phyloP scores from a whole-genome alignment of 2,888 invertebrate species.

The Dione vanillae region DNA sequence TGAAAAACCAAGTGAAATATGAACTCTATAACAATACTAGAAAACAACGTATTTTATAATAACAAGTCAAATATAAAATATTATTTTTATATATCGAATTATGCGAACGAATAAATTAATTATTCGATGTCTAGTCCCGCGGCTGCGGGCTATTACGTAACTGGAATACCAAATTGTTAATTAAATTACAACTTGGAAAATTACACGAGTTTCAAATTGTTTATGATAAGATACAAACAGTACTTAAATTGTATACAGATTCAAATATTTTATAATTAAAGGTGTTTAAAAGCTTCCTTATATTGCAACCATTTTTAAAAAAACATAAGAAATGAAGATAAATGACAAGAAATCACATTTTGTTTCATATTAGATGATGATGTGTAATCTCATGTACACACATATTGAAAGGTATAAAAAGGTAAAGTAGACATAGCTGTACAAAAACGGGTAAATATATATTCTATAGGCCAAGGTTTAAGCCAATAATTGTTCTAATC shows the following conservation, averaged over 20 bases:
- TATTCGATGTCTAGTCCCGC: constrained; percentile 33
- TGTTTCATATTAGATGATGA: no score
- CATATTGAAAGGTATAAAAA: no score
- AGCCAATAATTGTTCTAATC: no score
- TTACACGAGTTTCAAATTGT: constrained; percentile 29
- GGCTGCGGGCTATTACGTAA: constrained; percentile 36
- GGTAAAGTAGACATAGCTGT: no score
- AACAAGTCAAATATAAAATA: neutral
- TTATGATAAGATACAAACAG: constrained; percentile 20
- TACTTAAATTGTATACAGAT: constrained; percentile 10
- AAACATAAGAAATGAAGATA: neutral
- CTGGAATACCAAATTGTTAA: constrained; percentile 36
- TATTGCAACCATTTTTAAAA: neutral
- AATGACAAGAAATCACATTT: no score
- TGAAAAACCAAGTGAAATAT: no score
- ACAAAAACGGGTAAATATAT: no score
- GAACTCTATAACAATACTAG: no score
- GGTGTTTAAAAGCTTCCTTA: neutral
- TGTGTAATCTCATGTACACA: no score
- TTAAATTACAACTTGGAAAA: constrained; percentile 34
- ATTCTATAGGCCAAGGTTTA: no score
- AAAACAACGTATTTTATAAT: no score
- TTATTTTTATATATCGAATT: constrained; percentile 30
- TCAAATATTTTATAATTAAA: constrained; percentile 11
- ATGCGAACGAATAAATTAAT: constrained; percentile 32